Evolutionary conservation across 2,797 vertebrate species (phyloP).

Genomic region (Catamblyrhynchus diadema): DNA sequence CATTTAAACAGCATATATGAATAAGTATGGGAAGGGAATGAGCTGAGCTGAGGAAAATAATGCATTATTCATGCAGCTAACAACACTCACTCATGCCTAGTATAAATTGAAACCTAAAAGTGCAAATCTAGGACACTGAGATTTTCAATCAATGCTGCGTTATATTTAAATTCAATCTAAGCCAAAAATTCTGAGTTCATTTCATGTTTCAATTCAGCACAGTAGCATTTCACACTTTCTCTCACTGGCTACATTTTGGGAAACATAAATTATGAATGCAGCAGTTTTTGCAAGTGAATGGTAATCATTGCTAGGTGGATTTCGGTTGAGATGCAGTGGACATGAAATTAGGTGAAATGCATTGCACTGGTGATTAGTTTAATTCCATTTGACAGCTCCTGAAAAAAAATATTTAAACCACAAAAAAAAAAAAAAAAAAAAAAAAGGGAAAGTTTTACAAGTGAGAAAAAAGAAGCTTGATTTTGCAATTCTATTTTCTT

Average conservation of each 20-base stretch:
- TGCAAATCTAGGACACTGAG: conserved; percentile 41
- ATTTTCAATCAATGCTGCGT: conserved; percentile 18
- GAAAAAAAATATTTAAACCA: background rate
- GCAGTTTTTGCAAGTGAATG: background rate
- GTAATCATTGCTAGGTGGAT: background rate
- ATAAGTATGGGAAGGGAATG: conserved; percentile 20
- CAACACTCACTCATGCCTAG: conserved; percentile 17
- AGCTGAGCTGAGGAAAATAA: background rate
- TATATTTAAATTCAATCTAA: conserved; percentile 42
- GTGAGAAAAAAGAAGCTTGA: background rate
- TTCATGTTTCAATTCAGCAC: background rate
- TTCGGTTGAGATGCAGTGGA: background rate
- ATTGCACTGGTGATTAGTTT: background rate
- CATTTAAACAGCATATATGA: conserved; percentile 31
- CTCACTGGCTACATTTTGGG: background rate
- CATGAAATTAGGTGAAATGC: background rate
- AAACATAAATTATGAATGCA: background rate
- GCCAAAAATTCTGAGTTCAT: conserved; percentile 9
- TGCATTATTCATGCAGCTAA: conserved; percentile 51
- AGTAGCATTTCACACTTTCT: background rate
- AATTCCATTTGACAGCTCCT: background rate
- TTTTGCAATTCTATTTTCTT: background rate
- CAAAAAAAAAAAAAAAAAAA: background rate
- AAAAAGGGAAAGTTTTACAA: background rate
- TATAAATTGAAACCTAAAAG: conserved; percentile 35